A percentile compares a stretch with the other conserved stretches of the same genome.
phyloP scores from a whole-genome alignment of 2,113 vertebrate species.

The Naja naja region DNA sequence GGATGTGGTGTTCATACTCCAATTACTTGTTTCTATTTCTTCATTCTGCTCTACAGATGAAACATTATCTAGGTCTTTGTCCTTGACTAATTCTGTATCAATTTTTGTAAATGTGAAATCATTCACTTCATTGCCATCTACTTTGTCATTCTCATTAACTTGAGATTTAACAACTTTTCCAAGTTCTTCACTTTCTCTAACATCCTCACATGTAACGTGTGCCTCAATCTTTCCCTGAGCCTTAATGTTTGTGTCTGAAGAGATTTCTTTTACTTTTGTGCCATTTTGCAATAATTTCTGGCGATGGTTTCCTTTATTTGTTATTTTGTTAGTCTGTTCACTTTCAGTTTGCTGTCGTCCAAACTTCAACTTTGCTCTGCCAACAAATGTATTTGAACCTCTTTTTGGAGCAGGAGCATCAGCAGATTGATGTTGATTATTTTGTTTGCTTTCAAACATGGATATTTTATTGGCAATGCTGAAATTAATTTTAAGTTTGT shows the following conservation, averaged over 20 bases:
- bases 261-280: constrained; percentile 47
- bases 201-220: neutral
- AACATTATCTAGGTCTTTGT: constrained; percentile 38
- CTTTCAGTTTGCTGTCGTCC: constrained; percentile 71
- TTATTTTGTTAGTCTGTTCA: constrained; percentile 62
- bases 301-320: constrained; percentile 49
- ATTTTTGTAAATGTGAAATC: constrained; percentile 40
- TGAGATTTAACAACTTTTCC: constrained; percentile 50
- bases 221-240: constrained; percentile 35
- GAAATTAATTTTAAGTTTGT: constrained; percentile 74
- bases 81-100: constrained; percentile 41
- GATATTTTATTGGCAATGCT: constrained; percentile 80
- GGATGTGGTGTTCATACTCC: constrained; percentile 21
- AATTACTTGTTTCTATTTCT: constrained; percentile 52
- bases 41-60: neutral
- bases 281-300: constrained; percentile 62
- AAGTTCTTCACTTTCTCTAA: neutral
- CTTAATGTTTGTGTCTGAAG: constrained; percentile 53
- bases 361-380: constrained; percentile 77
- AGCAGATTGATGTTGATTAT: constrained; percentile 65
- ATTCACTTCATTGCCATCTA: constrained; percentile 31
- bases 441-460: constrained; percentile 78
- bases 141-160: constrained; percentile 48
- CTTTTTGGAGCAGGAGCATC: constrained; percentile 67
- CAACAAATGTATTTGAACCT: constrained; percentile 70